These are phyloP conservation scores for Pipistrellus pipistrellus DNA, from an alignment of 2,797 vertebrate genomes.

Conservation along the genomic window DNA sequence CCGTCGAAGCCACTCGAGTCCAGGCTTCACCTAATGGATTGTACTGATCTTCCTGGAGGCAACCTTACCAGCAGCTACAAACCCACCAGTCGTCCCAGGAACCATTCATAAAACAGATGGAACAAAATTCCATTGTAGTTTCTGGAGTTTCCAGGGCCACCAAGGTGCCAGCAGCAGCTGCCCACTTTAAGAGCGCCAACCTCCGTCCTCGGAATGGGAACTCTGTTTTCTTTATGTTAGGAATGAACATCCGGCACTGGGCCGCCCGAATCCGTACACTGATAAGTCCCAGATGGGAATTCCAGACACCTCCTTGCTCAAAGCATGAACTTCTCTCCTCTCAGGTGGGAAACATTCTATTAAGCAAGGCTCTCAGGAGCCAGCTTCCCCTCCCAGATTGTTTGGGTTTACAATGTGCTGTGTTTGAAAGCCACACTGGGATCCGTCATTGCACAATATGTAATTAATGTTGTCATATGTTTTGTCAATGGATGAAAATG, in stretches of 20 bases:
- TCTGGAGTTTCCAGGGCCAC: conserved; percentile 36
- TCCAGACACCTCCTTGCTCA: conserved; percentile 61
- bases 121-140: not conserved
- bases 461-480: conserved; percentile 50
- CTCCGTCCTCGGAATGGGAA: not conserved
- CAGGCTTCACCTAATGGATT: not conserved
- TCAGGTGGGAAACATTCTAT: conserved; percentile 27
- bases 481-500: conserved; percentile 38
- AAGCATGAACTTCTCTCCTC: conserved; percentile 45
- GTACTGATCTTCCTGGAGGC: not conserved
- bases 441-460: not conserved
- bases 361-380: not conserved
- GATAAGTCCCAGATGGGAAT: conserved; percentile 72
- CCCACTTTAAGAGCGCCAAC: not conserved
- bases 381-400: not conserved
- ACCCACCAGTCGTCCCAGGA: not conserved
- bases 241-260: conserved; percentile 51
- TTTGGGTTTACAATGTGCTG: not conserved
- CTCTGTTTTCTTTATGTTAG: conserved; percentile 60
- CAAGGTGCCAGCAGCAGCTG: not conserved
- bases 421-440: not conserved
- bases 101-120: not conserved
- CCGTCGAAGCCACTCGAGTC: not conserved
- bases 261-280: conserved; percentile 46
- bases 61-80: not conserved